Conservation (phyloP, 2,113 vertebrate species). For the Rhea americana region DNA sequence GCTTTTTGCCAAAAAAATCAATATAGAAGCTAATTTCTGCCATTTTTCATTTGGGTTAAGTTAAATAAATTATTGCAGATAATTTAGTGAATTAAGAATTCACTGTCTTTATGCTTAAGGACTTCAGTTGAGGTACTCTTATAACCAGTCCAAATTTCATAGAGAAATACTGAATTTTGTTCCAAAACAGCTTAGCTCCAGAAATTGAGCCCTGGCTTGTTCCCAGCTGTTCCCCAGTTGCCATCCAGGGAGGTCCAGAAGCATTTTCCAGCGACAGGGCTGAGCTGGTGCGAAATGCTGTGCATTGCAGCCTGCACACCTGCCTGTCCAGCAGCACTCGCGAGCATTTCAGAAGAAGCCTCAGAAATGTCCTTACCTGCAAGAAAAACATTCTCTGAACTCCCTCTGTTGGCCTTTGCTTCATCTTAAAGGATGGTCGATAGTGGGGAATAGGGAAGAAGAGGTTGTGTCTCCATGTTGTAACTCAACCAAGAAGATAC, state of each 20-base stretch:
- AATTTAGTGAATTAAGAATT: not conserved
- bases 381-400: conserved; percentile 72
- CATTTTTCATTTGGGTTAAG: not conserved
- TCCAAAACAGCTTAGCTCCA: not conserved
- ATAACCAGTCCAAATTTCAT: not conserved
- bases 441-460: not conserved
- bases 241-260: not conserved
- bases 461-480: not conserved
- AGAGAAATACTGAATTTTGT: not conserved
- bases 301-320: conserved; percentile 13
- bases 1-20: not conserved
- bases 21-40: not conserved
- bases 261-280: not conserved
- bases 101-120: not conserved
- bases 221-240: conserved; percentile 77
- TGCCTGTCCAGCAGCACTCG: conserved; percentile 6
- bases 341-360: conserved; percentile 37
- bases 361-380: conserved; percentile 52
- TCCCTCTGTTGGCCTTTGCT: conserved; percentile 52
- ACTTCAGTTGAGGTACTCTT: not conserved
- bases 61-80: not conserved
- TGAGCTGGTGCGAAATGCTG: conserved; percentile 2
- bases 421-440: conserved; percentile 31
- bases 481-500: accelerated
- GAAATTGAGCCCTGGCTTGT: not conserved